These are phyloP conservation scores for Sterna hirundo DNA, from an alignment of 2,113 vertebrate species.

Conservation along the genomic window DNA sequence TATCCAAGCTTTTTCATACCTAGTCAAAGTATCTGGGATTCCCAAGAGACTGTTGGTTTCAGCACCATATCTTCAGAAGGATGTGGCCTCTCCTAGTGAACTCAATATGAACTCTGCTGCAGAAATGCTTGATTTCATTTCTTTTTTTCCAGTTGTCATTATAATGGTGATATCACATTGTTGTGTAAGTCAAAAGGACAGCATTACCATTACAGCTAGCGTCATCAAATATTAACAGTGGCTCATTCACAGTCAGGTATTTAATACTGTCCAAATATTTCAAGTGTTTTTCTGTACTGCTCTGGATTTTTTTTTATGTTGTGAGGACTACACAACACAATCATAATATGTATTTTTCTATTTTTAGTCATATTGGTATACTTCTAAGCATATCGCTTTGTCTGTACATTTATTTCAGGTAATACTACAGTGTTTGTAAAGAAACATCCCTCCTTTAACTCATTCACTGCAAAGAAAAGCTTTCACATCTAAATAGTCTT, in stretches of 20 bases:
- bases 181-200: slow-evolving; percentile 40
- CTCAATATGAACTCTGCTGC: slow-evolving; percentile 37
- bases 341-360: not conserved
- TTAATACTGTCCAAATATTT: not conserved
- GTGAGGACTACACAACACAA: not conserved
- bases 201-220: not conserved
- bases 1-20: not conserved
- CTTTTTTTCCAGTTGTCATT: slow-evolving; percentile 28
- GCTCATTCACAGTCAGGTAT: slow-evolving; percentile 34
- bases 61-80: not conserved
- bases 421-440: not conserved
- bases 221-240: slow-evolving; percentile 57
- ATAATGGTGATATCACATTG: slow-evolving; percentile 9
- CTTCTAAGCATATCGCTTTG: not conserved
- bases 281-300: not conserved
- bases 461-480: not conserved
- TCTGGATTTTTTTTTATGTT: not conserved
- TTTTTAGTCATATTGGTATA: not conserved
- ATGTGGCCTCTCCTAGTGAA: slow-evolving; percentile 18
- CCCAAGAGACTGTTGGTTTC: not conserved
- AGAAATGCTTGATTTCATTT: slow-evolving; percentile 9
- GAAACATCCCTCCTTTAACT: not conserved
- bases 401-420: not conserved
- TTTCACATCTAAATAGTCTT: not conserved
- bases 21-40: not conserved